Conservation (phyloP, 2,888 invertebrate species). For the Cosmia pyralina region DNA sequence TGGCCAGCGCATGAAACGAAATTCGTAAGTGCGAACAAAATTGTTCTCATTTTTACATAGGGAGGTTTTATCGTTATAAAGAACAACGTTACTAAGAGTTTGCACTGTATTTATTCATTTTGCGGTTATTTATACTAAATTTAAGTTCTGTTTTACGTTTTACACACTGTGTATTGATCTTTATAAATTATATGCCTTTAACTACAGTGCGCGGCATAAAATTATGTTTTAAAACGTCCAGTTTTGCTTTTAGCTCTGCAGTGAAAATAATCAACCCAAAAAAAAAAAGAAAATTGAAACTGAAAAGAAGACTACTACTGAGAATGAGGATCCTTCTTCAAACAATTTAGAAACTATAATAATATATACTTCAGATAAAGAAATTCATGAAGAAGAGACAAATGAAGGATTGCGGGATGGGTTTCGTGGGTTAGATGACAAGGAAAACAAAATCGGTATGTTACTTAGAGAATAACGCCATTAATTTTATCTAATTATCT, state of each 20-base stretch:
- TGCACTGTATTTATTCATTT: too few relatives aligned
- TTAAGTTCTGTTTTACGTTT: too few relatives aligned
- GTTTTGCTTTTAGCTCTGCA: conserved; percentile 24
- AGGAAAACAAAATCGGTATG: conserved; percentile 6
- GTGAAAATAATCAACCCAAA: conserved; percentile 8
- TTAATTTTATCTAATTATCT: not conserved
- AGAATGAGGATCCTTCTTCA: conserved; percentile 4
- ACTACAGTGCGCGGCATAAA: conserved; percentile 4
- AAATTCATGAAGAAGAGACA: not conserved
- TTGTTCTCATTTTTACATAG: too few relatives aligned
- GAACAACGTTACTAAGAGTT: too few relatives aligned
- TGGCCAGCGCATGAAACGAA: conserved; percentile 30
- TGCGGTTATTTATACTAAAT: too few relatives aligned
- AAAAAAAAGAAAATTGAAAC: conserved; percentile 6
- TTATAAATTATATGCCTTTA: too few relatives aligned
- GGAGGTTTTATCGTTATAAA: too few relatives aligned
- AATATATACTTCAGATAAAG: not conserved
- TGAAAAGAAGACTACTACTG: conserved; percentile 3
- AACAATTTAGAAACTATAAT: conserved; percentile 3
- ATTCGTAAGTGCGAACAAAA: conserved; percentile 27
- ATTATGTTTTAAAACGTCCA: conserved; percentile 13
- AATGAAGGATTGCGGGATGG: not conserved
- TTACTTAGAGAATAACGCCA: conserved; percentile 1
- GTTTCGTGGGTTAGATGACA: conserved; percentile 1
- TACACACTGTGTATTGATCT: too few relatives aligned